Evolutionary conservation across 2,888 invertebrate genomes (phyloP), one percentile per base, ranked within the genome.

Genomic region (Criorhina ranunculi): DNA sequence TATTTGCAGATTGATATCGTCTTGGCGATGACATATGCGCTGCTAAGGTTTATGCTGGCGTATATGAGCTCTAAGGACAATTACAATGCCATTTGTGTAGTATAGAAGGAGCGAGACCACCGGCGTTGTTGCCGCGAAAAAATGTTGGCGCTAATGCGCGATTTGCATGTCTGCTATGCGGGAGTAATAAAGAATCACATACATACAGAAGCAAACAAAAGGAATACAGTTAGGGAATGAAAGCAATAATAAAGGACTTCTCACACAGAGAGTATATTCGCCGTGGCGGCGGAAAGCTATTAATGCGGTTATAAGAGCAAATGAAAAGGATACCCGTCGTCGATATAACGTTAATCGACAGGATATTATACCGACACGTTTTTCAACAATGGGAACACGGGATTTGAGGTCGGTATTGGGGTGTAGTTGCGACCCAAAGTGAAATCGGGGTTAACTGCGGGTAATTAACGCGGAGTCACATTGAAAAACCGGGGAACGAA

Each of bases 81-180:
- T 85, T 85, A 80, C 85, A 85, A 70, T 76, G 75, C 80, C 80
- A 85, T 85, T 85, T 85, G 85, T 85, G 85, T 85, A 55, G 12
- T n/a, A 29, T 40, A 57, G 55, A 69, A 49, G 42, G 40, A 69
- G 76, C 35, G 57, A 46, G 67, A 64, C 77, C 72, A 57, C 70
- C 49, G 35, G 40, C 77, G 67, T 72, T 60, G 75, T 53, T 40
- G 64, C 62, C 67, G 67, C 44, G 57, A 55, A 79, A 73, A 24
- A 81, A 87, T 79, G 76, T 79, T 67, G 76, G 73, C 86, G 75
- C 86, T 87, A 87, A 87, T 87, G 87, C 78, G 87, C 86, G 87
- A 82, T 87, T 87, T 87, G 87, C 87, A 87, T 87, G 87, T 87
- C 77, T 49, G 69, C 67, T 69, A 33, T 3, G 66, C 37, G 35